A percentile compares a stretch with the other conserved stretches of the same genome.
phyloP scores from a whole-genome alignment of 2,888 invertebrate species.

The Erebia ligea region DNA sequence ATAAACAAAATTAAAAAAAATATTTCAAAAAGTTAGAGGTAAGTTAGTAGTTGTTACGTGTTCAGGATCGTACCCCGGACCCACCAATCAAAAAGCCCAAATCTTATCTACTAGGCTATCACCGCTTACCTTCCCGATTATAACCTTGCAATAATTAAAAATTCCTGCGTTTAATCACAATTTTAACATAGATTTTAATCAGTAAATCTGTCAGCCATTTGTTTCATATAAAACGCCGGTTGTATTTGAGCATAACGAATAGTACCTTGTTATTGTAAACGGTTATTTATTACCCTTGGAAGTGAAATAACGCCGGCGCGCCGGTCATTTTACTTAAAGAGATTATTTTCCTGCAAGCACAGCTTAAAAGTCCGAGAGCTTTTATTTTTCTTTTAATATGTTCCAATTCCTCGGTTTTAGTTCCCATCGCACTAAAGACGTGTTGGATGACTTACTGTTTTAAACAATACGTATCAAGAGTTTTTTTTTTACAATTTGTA shows the following conservation, averaged over 20 bases:
- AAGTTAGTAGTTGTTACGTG: too few relatives aligned
- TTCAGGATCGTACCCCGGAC: too few relatives aligned
- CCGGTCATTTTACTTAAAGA: slow-evolving; percentile 1
- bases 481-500: too few relatives aligned
- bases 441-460: neutral
- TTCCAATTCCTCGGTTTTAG: neutral
- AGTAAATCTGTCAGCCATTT: neutral
- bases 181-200: slow-evolving; percentile 1
- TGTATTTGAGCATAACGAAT: slow-evolving; percentile 12
- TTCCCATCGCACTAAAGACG: neutral
- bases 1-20: too few relatives aligned
- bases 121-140: neutral
- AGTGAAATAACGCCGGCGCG: slow-evolving; percentile 10
- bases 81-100: too few relatives aligned
- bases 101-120: too few relatives aligned
- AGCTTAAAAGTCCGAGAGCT: slow-evolving; percentile 2
- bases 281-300: slow-evolving; percentile 17
- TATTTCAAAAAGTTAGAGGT: too few relatives aligned
- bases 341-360: slow-evolving; percentile 19
- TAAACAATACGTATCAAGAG: neutral
- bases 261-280: slow-evolving; percentile 8
- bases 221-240: neutral
- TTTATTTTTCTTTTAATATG: slow-evolving; percentile 5
- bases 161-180: neutral
- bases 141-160: neutral